phyloP scores from a whole-genome alignment of 2,113 vertebrate species.

The Rana temporaria region DNA sequence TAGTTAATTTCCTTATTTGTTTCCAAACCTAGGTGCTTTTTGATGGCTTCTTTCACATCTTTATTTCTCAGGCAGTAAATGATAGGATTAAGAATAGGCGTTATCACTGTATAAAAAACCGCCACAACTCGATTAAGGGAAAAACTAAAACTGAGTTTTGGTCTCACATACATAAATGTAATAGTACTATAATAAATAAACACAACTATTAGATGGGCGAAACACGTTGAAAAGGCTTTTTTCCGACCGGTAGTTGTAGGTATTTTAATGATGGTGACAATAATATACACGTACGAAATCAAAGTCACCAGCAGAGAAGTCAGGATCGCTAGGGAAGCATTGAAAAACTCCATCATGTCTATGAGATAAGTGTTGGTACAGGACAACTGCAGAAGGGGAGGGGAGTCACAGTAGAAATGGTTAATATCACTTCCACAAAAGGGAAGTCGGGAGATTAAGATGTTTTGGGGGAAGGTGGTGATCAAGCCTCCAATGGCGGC shows the following conservation, averaged over 20 bases:
- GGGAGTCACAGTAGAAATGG: conserved; percentile 24
- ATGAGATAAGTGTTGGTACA: conserved; percentile 7
- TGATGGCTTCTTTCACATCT: conserved; percentile 19
- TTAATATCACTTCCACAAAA: conserved; percentile 27
- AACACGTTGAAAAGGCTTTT: conserved; percentile 34
- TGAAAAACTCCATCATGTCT: conserved; percentile 29
- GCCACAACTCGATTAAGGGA: conserved; percentile 24
- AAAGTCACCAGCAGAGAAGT: conserved; percentile 16
- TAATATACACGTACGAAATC: conserved; percentile 25
- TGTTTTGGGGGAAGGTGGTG: conserved; percentile 21
- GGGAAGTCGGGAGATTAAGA: conserved; percentile 14
- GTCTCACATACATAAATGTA: conserved; percentile 45
- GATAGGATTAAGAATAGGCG: conserved; percentile 38
- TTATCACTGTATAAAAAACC: conserved; percentile 47
- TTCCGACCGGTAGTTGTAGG: conserved; percentile 15
- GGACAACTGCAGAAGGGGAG: conserved; percentile 23
- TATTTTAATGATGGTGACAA: conserved; percentile 21
- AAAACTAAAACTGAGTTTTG: neutral
- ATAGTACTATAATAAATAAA: conserved; percentile 36
- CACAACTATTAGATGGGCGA: conserved; percentile 36
- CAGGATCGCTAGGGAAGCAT: conserved; percentile 15
- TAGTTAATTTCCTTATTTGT: no score
- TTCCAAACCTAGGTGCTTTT: neutral
- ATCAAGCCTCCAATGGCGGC: conserved; percentile 7
- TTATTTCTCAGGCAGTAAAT: conserved; percentile 30